Evolutionary conservation across 2,113 vertebrate species (phyloP).

Genomic region (Salvelinus alpinus): DNA sequence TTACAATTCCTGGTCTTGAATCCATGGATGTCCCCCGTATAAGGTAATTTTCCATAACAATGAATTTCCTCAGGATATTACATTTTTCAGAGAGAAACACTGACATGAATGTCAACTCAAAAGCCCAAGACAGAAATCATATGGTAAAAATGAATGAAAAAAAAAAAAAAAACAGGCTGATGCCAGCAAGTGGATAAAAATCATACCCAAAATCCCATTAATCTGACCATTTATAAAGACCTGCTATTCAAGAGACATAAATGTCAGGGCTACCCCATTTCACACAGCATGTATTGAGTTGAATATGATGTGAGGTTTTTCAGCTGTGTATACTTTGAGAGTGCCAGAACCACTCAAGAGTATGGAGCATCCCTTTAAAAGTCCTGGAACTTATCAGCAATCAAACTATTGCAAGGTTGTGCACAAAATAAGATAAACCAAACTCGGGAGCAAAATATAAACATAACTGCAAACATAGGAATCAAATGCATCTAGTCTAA

Average conservation of each 20-base stretch:
- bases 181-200: conserved; percentile 32
- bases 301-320: neutral
- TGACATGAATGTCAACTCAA: conserved; percentile 43
- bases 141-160: conserved; percentile 23
- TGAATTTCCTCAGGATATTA: conserved; percentile 31
- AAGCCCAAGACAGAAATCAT: conserved; percentile 44
- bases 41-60: conserved; percentile 38
- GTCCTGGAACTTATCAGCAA: conserved; percentile 8
- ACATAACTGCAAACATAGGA: conserved; percentile 1
- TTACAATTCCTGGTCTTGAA: too few relatives aligned
- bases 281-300: neutral
- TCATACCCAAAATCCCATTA: neutral
- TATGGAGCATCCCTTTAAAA: conserved; percentile 43
- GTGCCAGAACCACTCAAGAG: neutral
- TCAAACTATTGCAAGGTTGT: conserved; percentile 9
- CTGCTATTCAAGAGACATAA: neutral
- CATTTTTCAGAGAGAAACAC: conserved; percentile 34
- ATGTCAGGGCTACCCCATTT: neutral
- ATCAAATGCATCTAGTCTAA: neutral
- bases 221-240: neutral
- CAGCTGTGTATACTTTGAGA: neutral
- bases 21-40: conserved; percentile 24
- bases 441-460: neutral
- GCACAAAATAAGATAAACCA: neutral
- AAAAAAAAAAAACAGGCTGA: conserved; percentile 22